phyloP scores from a whole-genome alignment of 1,140 invertebrate genomes.

The Nomia melanderi region DNA sequence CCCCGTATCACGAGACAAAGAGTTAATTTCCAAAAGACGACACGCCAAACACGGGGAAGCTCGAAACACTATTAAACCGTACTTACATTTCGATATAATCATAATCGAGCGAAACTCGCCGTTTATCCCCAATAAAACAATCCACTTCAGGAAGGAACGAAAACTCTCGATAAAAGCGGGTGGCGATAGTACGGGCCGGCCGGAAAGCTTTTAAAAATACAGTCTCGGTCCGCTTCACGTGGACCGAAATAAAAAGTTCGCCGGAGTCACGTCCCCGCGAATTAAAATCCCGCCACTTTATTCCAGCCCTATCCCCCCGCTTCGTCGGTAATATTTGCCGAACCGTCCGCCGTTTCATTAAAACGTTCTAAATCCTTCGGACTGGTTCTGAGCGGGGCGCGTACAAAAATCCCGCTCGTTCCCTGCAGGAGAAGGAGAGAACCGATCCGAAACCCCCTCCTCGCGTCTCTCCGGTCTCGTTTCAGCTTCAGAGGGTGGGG shows the following conservation, averaged over 20 bases:
- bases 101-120: too few species aligned
- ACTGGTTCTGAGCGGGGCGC: background rate
- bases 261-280: background rate
- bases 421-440: too few species aligned
- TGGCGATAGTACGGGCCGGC: background rate
- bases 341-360: background rate
- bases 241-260: background rate
- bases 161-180: background rate
- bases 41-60: too few species aligned
- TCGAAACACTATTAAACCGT: too few species aligned
- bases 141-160: too few species aligned
- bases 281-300: background rate
- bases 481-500: too few species aligned
- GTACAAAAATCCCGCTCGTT: background rate
- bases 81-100: too few species aligned
- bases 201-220: background rate
- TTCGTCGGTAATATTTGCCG: background rate
- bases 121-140: too few species aligned
- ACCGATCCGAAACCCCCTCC: too few species aligned
- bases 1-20: too few species aligned
- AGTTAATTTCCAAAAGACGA: too few species aligned
- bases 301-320: background rate
- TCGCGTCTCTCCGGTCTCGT: too few species aligned
- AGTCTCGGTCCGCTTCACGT: background rate
- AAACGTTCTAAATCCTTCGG: background rate